Evolutionary conservation across 2,113 vertebrate species (phyloP).

Genomic region (Ptilorrhoa leucosticta): DNA sequence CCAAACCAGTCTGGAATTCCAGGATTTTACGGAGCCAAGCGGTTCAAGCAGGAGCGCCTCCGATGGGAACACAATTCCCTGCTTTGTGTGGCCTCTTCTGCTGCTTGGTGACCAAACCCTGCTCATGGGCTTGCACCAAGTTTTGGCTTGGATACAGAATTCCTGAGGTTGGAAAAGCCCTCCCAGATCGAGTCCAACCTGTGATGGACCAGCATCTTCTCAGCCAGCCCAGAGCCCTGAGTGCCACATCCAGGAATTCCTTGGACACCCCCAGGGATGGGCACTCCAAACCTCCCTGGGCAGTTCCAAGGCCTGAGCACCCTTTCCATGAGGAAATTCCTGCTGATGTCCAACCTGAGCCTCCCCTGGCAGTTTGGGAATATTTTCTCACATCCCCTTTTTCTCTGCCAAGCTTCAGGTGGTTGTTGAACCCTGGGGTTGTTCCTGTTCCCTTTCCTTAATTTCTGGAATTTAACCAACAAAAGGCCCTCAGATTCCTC

Average conservation of each 20-base stretch:
- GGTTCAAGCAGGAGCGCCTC: neutral
- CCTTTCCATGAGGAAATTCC: neutral
- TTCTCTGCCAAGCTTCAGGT: neutral
- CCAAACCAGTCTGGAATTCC: neutral
- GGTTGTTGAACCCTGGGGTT: fast-evolving
- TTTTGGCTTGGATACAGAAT: neutral
- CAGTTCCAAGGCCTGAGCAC: neutral
- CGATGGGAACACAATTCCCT: neutral
- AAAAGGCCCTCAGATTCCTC: too few species aligned
- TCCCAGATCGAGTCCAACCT: neutral
- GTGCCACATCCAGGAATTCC: neutral
- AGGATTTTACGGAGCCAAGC: too few species aligned
- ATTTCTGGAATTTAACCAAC: neutral
- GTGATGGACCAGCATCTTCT: neutral
- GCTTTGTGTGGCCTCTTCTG: neutral
- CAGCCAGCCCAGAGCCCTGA: neutral
- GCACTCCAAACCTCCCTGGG: neutral
- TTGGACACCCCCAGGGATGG: neutral
- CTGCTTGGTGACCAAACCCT: neutral
- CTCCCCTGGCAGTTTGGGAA: neutral
- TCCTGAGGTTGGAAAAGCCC: neutral
- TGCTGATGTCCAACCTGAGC: neutral
- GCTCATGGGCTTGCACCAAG: neutral
- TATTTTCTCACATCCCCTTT: neutral
- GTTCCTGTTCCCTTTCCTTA: neutral